A percentile compares a stretch with the other conserved stretches of the same genome.
phyloP scores from a whole-genome alignment of 2,113 vertebrate genomes.

The Corythoichthys haematopterus region DNA sequence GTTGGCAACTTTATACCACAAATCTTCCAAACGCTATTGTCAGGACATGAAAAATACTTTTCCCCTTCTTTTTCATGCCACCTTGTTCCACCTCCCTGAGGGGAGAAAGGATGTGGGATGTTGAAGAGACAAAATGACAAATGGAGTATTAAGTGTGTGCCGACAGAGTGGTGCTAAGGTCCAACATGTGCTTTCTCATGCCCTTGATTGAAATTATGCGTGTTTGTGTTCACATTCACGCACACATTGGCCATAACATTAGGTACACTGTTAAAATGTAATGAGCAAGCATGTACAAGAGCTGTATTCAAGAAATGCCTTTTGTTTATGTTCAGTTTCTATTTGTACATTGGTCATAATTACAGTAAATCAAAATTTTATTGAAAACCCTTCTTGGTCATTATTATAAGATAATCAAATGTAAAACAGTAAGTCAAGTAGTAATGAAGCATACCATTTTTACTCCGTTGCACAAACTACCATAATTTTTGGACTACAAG shows the following conservation, averaged over 20 bases:
- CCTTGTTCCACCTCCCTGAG: slow-evolving; percentile 27
- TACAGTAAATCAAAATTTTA: no score
- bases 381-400: no score
- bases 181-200: slow-evolving; percentile 43
- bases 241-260: neutral
- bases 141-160: slow-evolving; percentile 64
- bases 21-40: no score
- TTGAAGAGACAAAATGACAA: slow-evolving; percentile 47
- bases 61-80: slow-evolving; percentile 9
- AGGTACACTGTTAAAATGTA: neutral
- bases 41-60: slow-evolving; percentile 14
- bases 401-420: no score
- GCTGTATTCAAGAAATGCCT: no score
- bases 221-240: neutral
- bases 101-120: slow-evolving; percentile 57
- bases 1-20: no score
- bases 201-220: slow-evolving; percentile 25
- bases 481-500: no score
- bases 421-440: no score
- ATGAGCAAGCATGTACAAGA: neutral
- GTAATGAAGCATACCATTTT: no score
- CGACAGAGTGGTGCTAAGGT: slow-evolving; percentile 62
- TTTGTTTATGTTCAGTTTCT: no score
- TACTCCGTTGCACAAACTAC: no score
- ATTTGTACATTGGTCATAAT: no score